A percentile compares a stretch with the other conserved stretches of the same genome.
Evolutionary conservation across 2,113 vertebrate genomes (phyloP).

Genomic region (Ageneiosus marmoratus): DNA sequence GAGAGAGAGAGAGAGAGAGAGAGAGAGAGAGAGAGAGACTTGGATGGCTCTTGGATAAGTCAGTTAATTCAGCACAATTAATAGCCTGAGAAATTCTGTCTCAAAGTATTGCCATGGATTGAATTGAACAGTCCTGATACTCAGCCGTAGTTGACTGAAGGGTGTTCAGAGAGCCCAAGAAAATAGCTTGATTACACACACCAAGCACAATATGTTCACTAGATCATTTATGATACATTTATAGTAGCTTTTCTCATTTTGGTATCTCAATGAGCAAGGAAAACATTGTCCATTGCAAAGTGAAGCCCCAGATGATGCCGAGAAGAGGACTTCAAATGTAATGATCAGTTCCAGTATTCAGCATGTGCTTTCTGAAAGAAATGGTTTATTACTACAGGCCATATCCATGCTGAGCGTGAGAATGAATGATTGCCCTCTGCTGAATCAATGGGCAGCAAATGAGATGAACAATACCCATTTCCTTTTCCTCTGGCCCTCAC

Average conservation of each 20-base stretch:
- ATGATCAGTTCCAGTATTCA: conserved; percentile 33
- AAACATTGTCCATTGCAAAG: conserved; percentile 1
- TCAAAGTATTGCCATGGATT: conserved; percentile 62
- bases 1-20: not conserved
- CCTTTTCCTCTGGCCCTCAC: conserved; percentile 51
- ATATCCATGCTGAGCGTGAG: conserved; percentile 49
- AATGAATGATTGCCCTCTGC: conserved; percentile 43
- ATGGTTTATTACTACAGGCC: conserved; percentile 47
- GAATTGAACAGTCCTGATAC: not conserved
- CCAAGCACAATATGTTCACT: conserved; percentile 38
- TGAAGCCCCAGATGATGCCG: conserved; percentile 30
- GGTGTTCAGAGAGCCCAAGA: conserved; percentile 3
- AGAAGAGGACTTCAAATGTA: conserved; percentile 31
- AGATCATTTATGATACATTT: conserved; percentile 42
- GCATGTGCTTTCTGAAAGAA: conserved; percentile 36
- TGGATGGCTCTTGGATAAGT: conserved; percentile 49
- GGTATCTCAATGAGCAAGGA: conserved; percentile 6
- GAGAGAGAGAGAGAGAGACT: conserved; percentile 30
- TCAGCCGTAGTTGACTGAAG: not conserved
- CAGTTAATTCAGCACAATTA: conserved; percentile 56
- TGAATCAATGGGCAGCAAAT: conserved; percentile 68
- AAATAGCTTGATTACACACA: conserved; percentile 41
- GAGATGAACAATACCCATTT: conserved; percentile 68
- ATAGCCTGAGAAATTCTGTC: conserved; percentile 69
- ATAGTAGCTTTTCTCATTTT: conserved; percentile 9